Evolutionary conservation across 2,113 vertebrate genomes (phyloP).

Genomic region (Chionodraco myersi): DNA sequence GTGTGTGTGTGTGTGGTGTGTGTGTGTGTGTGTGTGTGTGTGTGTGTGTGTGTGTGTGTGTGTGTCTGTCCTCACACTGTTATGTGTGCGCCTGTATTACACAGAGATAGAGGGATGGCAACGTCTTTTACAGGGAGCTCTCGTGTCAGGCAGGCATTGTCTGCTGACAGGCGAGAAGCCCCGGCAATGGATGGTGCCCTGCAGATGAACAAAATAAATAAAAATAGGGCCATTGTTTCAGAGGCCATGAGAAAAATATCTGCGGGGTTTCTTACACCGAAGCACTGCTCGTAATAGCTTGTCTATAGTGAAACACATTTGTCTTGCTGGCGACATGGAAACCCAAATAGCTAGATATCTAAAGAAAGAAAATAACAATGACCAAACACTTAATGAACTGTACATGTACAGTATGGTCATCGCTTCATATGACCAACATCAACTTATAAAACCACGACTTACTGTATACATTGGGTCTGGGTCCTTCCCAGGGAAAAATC

Average conservation of each 20-base stretch:
- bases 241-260: constrained; percentile 63
- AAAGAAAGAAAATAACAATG: constrained; percentile 21
- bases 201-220: constrained; percentile 77
- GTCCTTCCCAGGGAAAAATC: not conserved
- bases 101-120: constrained; percentile 53
- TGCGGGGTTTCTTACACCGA: constrained; percentile 54
- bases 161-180: constrained; percentile 69
- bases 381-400: not conserved
- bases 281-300: constrained; percentile 59
- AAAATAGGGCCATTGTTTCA: constrained; percentile 66
- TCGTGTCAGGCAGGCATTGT: constrained; percentile 75
- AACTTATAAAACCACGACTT: not conserved
- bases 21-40: not conserved
- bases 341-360: constrained; percentile 36
- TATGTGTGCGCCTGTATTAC: constrained; percentile 12
- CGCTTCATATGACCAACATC: not conserved
- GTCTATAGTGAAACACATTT: constrained; percentile 70
- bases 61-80: constrained; percentile 30
- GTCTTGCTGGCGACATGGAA: constrained; percentile 54
- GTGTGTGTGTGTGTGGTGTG: not conserved
- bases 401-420: constrained; percentile 13
- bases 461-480: no score
- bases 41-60: constrained; percentile 1
- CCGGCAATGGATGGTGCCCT: constrained; percentile 73
- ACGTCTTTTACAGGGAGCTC: constrained; percentile 80